Evolutionary conservation across 2,888 invertebrate species (phyloP), one percentile per base, ranked within the genome.

Genomic region (Athrips mouffetella): DNA sequence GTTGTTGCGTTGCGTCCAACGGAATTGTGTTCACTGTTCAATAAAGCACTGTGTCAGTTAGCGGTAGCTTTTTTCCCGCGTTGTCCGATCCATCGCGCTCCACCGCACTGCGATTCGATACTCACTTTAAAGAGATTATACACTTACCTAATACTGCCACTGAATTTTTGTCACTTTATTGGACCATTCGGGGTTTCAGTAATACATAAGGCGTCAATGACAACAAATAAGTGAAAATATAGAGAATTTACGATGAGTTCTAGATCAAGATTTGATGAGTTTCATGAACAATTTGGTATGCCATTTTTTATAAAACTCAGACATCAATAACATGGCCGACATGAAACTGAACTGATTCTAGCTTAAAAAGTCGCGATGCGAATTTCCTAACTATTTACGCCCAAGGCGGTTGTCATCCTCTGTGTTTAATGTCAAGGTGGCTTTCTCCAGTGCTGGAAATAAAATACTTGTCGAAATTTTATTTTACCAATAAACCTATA

Each of bases 1-100:
- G n/a, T 30, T 60, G 64, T 63, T 62, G 62, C 52, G 54, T n/a
- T n/a, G 54, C 60, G 58, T 60, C 67, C 73, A 79, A 79, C 77
- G 76, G 79, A 76, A 77, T 80, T 73, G 69, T 76, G 72, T 75
- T 80, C 78, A 80, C 82, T 84, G 72, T 76, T 80, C 79, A 80
- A 82, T 84, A 82, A 79, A 83, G 73, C 85, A 85, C 82, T 85
- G 78, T 86, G 86, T 81, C 86, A 81, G 67, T 61, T 87, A 86
- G 86, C 87, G 86, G 86, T 84, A 72, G 76, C 65, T 76, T 85
- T 85, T 85, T 81, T 78, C 67, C 64, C 62, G 63, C 69, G 63
- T 65, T 61, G 65, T 64, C 70, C 72, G 66, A 74, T 70, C 67
- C 65, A 70, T 65, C 70, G 71, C 65, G 63, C 59, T 62, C 55